Percentiles rank a stretch among this genome's conserved stretches.
Evolutionary conservation across 2,888 invertebrate genomes (phyloP).

Genomic region (Eupeodes latifasciatus): DNA sequence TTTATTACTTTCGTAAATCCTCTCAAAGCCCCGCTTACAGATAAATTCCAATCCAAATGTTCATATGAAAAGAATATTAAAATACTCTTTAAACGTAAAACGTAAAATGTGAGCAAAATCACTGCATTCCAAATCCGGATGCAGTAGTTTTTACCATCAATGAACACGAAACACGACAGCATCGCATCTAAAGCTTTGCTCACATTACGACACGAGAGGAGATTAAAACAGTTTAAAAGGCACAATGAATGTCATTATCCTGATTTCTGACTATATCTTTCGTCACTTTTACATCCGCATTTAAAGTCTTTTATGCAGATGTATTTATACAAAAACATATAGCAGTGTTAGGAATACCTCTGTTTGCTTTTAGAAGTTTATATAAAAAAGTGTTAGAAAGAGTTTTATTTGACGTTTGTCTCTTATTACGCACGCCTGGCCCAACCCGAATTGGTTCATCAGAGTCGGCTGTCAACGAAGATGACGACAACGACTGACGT

Average conservation of each 20-base stretch:
- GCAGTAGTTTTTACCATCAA: constrained; percentile 17
- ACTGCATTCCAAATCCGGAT: constrained; percentile 58
- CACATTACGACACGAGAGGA: constrained; percentile 24
- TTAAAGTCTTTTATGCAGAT: constrained; percentile 60
- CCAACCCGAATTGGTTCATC: neutral
- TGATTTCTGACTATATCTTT: constrained; percentile 32
- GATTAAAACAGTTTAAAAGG: constrained; percentile 58
- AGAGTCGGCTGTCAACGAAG: neutral
- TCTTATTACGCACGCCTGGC: constrained; percentile 40
- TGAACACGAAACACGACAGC: constrained; percentile 3
- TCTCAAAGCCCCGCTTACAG: no score
- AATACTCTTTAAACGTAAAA: neutral
- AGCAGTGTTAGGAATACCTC: neutral
- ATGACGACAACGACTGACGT: no score
- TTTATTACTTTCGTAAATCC: no score
- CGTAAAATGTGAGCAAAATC: neutral
- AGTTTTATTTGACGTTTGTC: constrained; percentile 53
- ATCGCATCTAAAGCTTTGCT: constrained; percentile 1
- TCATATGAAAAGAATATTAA: neutral
- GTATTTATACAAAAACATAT: constrained; percentile 6
- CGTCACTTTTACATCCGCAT: constrained; percentile 57
- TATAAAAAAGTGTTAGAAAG: constrained; percentile 27
- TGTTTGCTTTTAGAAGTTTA: neutral
- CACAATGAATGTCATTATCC: constrained; percentile 67
- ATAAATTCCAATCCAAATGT: neutral